Base-by-base conservation (phyloP, 2,113 vertebrate species). In the Dendropsophus ebraccatus region DNA sequence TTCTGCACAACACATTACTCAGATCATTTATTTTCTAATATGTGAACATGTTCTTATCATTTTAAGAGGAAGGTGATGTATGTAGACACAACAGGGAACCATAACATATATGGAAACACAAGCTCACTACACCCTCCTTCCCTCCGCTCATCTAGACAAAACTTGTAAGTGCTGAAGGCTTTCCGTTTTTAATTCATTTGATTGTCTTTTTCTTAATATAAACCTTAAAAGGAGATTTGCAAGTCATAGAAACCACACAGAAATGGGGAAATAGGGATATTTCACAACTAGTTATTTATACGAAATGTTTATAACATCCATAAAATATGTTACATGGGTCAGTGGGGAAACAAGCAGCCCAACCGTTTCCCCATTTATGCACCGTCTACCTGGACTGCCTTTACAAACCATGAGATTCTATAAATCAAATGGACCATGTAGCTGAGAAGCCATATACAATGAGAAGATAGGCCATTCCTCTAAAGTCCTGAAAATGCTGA, bases 401-500 rank as follows among this genome's bases (percentile, higher is more conserved):
- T 60, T 19, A 28, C 23, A 74, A 4, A 49, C 23, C 10, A 13
- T 28, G 25, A 28, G 9, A 10, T 25, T 25, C 25, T 25, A 76
- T 5, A 77, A 50, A 52, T 11, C 14, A 77, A 21, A 60, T 47
- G 32, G 54, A 41, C 9, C 41, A 6, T 25, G 25, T 30, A 35
- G 49, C 19, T 65, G 35, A 65, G 25, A 28, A 62, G 35, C 47
- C 37, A 45, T 17, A 45, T 79, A 78, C 30, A 25, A 14, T 65
- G 32, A 41, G 19, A 37, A 65, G 56, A 47, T 81, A 4, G 23
- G 8, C 32, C 54, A 62, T 80, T 58, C 77, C 37, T 54, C 56
- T 41, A 65, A 58, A 47, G 0, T 92, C 90, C 90, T 93, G 93
- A 91, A 89, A 93, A 89, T 87, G 90, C 41, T 92, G 91, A 85